phyloP scores from a whole-genome alignment of 2,113 vertebrate genomes.

The Oncorhynchus kisutch region DNA sequence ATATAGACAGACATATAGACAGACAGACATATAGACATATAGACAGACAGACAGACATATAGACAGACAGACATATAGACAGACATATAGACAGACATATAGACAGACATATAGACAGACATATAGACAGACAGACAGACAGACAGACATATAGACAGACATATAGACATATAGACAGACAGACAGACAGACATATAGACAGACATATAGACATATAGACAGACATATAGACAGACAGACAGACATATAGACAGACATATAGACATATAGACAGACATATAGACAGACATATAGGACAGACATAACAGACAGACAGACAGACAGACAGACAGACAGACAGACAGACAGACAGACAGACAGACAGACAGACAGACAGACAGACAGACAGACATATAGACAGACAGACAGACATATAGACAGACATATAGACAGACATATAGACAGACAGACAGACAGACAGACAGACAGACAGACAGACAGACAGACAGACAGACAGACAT shows the following conservation, averaged over 20 bases:
- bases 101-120: too few relatives aligned
- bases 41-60: not conserved
- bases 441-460: not conserved
- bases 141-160: too few relatives aligned
- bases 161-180: too few relatives aligned
- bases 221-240: not conserved
- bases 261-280: not conserved
- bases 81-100: too few relatives aligned
- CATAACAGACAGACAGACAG: not conserved
- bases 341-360: not conserved
- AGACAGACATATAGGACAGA: not conserved
- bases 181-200: too few relatives aligned
- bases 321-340: too few relatives aligned
- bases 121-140: too few relatives aligned
- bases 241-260: not conserved
- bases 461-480: not conserved
- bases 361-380: not conserved
- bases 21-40: slow-evolving; percentile 5
- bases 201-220: not conserved
- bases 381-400: not conserved
- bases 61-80: too few relatives aligned
- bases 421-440: too few relatives aligned
- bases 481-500: not conserved
- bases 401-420: too few relatives aligned
- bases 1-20: too few relatives aligned